These are phyloP conservation scores for Centropyge bicolor DNA, from an alignment of 2,797 vertebrate genomes.

Conservation along the genomic window DNA sequence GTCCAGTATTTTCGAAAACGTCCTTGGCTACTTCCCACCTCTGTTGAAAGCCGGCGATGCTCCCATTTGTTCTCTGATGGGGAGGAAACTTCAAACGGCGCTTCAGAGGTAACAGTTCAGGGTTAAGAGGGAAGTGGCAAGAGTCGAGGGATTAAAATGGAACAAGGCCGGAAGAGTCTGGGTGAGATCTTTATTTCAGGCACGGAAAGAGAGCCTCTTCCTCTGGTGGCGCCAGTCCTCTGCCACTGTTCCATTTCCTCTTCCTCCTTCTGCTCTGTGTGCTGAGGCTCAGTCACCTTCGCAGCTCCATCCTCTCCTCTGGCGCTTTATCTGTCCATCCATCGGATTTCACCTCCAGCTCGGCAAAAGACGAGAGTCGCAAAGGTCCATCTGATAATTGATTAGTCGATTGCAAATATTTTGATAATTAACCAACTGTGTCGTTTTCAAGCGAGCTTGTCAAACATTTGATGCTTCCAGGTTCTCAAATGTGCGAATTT, in stretches of 20 bases:
- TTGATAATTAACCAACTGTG: not conserved
- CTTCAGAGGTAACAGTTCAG: slow-evolving; percentile 69
- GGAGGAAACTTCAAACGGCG: slow-evolving; percentile 53
- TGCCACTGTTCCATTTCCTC: slow-evolving; percentile 79
- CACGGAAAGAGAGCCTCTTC: slow-evolving; percentile 81
- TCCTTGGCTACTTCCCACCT: slow-evolving; percentile 1
- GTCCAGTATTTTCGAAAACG: not conserved
- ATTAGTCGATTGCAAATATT: not conserved
- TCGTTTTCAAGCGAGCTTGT: not conserved
- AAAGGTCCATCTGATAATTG: not conserved
- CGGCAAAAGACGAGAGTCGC: not conserved
- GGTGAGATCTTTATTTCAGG: slow-evolving; percentile 80
- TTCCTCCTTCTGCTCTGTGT: slow-evolving; percentile 77
- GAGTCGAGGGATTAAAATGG: slow-evolving; percentile 79
- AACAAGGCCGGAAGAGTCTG: slow-evolving; percentile 78
- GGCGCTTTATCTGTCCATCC: not conserved
- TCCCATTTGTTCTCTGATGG: not conserved
- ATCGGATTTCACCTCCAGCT: slow-evolving; percentile 7
- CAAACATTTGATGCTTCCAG: not conserved
- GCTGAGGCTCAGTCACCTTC: slow-evolving; percentile 41
- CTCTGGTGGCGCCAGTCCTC: slow-evolving; percentile 79
- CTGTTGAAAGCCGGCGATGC: slow-evolving; percentile 1
- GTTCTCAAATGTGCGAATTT: not conserved
- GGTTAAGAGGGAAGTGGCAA: slow-evolving; percentile 74
- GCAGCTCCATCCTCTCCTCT: slow-evolving; percentile 31